Percentiles rank a stretch among this genome's conserved stretches.
phyloP scores from a whole-genome alignment of 2,113 vertebrate genomes.

The Choloepus hoffmanni region DNA sequence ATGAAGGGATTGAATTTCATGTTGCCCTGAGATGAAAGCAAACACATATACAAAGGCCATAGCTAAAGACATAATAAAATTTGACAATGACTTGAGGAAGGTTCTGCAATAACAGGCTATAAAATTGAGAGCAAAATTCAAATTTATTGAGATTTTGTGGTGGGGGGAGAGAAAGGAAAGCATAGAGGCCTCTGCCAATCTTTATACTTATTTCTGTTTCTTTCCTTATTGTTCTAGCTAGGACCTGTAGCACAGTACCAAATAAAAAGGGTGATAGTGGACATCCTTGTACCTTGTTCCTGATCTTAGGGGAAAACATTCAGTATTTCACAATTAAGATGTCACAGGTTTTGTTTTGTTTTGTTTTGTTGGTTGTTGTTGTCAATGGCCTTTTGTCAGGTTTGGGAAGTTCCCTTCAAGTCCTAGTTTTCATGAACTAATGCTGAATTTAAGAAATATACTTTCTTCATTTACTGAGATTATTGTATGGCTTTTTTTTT shows the following conservation, averaged over 20 bases:
- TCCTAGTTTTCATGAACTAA: neutral
- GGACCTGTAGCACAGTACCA: neutral
- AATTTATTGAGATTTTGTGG: conserved; percentile 22
- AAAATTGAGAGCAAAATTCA: neutral
- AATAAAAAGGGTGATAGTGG: neutral
- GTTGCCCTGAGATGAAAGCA: neutral
- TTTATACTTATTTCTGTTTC: neutral
- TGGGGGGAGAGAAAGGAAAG: neutral
- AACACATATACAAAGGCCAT: neutral
- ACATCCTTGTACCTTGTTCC: neutral
- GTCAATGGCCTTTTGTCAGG: neutral
- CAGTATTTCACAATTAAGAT: neutral
- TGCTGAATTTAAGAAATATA: neutral
- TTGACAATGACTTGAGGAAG: neutral
- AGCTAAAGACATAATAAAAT: conserved; percentile 11
- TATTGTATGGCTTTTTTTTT: neutral
- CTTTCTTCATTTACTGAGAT: neutral
- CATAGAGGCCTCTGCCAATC: neutral
- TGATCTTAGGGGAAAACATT: neutral
- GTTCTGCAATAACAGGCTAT: conserved; percentile 34
- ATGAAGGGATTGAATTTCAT: conserved; percentile 25
- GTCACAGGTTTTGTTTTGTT: neutral
- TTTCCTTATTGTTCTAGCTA: neutral
- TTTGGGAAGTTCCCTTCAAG: too few species aligned
- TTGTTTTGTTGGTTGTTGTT: neutral